Evolutionary conservation across 2,113 vertebrate genomes (phyloP), one percentile per base, ranked within the genome.

Genomic region (Oriolus oriolus): DNA sequence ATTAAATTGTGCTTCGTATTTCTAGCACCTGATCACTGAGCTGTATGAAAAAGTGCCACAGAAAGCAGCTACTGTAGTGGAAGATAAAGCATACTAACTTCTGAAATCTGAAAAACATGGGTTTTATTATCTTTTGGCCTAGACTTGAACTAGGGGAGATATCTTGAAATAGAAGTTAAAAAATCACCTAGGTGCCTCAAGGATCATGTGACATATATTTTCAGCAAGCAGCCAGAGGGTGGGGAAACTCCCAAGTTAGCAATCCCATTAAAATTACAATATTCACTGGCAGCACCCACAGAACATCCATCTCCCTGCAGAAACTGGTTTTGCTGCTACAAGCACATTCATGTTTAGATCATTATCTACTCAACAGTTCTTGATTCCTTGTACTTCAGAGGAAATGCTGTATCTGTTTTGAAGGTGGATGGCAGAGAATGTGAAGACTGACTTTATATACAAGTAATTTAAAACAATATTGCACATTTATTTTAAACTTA

Each of bases 261-360:
- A 88, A 56, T 41, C 4, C 0, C 39, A 23, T 78, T 57, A 78
- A 92, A 93, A 92, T 90, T 37, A 70, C 11, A n/a, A 24, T 86
- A 90, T 86, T 90, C 37, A 74, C 6, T 64, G 52, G 60, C 31
- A 94, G 88, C 85, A 93, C 76, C 92, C 73, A 78, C 63, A 92
- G 76, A 93, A 78, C 63, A 37, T 61, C 70, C 53, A 57, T 90
- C 39, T 78, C 83, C 41, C 52, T 89, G 86, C 27, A 71, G 71
- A 94, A 95, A 97, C 96, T 75, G 93, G 85, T 96, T 96, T 92
- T 92, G 73, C 90, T 53, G 30, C 92, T 94, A 60, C 93, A 94
- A 78, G 96, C 73, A 78, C 44, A 11, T 89, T 92, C 96, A 95
- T 65, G 95, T 83, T 92, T 68, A 88, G 93, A 92, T 96, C 59